Evolutionary conservation across 2,113 vertebrate species (phyloP).

Genomic region (Pygoscelis antarcticus): DNA sequence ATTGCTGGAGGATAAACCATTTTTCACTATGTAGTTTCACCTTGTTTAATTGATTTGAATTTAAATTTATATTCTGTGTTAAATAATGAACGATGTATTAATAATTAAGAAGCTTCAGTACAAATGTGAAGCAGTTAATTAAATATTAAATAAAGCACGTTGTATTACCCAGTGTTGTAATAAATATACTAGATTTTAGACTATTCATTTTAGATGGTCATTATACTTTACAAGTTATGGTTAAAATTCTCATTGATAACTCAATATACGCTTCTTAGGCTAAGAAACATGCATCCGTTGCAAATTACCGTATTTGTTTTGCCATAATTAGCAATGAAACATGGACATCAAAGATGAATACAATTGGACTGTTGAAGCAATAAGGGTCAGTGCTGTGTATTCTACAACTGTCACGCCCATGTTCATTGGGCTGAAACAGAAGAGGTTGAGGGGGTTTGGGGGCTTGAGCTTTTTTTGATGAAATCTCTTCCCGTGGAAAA

Average conservation of each 20-base stretch:
- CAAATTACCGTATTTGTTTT: not conserved
- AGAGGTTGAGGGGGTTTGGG: not conserved
- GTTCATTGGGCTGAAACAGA: not conserved
- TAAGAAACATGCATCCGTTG: not conserved
- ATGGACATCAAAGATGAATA: not conserved
- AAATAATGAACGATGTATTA: slow-evolving; percentile 58
- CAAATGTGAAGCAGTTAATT: slow-evolving; percentile 59
- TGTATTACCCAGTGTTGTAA: slow-evolving; percentile 40
- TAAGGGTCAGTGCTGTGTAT: not conserved
- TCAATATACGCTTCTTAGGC: not conserved
- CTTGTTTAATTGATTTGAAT: slow-evolving; percentile 49
- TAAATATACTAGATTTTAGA: slow-evolving; percentile 23
- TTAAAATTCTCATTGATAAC: not conserved
- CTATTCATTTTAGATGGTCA: not conserved
- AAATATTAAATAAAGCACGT: slow-evolving; percentile 65
- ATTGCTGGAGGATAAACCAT: slow-evolving; percentile 15
- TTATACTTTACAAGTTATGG: not conserved
- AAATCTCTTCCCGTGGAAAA: not conserved
- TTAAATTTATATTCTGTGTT: slow-evolving; percentile 57
- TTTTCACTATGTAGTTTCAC: slow-evolving; percentile 21
- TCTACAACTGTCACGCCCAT: not conserved
- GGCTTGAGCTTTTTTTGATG: not conserved
- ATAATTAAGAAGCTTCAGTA: slow-evolving; percentile 60
- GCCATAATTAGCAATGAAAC: not conserved
- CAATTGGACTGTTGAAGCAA: not conserved